Conservation (phyloP, 2,113 vertebrate species). For the Aegypius monachus region DNA sequence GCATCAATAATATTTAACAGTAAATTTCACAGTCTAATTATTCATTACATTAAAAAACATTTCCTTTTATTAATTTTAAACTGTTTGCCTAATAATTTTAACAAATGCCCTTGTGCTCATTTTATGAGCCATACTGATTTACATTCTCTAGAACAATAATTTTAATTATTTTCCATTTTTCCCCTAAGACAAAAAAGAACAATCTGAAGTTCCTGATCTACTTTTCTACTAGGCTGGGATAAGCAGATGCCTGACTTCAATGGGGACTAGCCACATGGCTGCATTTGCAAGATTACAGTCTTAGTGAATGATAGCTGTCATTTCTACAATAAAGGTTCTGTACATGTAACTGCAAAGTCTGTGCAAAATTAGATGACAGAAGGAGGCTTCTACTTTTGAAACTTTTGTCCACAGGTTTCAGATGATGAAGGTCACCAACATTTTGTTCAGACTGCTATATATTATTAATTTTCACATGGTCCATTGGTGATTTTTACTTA, state of each 20-base stretch:
- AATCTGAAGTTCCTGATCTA: neutral
- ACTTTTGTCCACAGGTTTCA: neutral
- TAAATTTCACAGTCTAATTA: constrained; percentile 11
- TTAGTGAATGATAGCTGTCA: neutral
- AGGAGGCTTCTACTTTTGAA: neutral
- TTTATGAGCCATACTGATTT: neutral
- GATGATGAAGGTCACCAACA: accelerated
- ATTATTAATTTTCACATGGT: neutral
- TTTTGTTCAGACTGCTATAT: neutral
- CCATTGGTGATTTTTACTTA: neutral
- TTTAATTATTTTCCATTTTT: constrained; percentile 7
- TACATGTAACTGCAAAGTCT: neutral
- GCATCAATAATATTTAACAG: neutral
- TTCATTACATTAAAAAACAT: neutral
- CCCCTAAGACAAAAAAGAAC: neutral
- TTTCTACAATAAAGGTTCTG: neutral
- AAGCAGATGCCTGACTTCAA: neutral
- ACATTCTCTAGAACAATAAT: neutral
- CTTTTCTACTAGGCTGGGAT: neutral
- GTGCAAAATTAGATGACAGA: neutral
- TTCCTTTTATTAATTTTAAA: constrained; percentile 5
- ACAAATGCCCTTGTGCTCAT: neutral
- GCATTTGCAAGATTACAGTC: neutral
- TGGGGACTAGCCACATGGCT: neutral
- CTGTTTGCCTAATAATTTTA: neutral